Percentiles rank a stretch among this genome's conserved stretches.
phyloP scores from a whole-genome alignment of 1,140 invertebrate species.

The Campoletis sonorensis region DNA sequence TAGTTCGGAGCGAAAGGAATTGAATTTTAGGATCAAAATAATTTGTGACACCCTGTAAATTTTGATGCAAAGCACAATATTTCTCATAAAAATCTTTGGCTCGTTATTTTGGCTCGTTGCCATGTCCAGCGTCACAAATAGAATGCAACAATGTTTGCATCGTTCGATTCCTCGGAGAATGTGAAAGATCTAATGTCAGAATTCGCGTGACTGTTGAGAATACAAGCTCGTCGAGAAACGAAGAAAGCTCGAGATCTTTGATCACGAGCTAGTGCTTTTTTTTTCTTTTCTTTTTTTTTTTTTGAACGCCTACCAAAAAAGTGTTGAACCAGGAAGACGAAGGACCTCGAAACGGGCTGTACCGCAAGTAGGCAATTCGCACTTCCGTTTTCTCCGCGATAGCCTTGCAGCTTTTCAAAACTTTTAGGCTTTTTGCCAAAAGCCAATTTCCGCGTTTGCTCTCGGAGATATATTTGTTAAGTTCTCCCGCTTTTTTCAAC shows the following conservation, averaged over 20 bases:
- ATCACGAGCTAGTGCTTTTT: not conserved
- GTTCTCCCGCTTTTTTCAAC: conserved; percentile 10
- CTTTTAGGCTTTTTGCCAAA: conserved; percentile 62
- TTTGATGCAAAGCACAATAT: not conserved
- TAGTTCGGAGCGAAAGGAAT: too few relatives aligned
- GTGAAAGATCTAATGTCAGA: not conserved
- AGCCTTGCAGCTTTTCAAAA: not conserved
- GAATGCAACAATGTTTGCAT: conserved; percentile 58
- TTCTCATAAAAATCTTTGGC: conserved; percentile 56
- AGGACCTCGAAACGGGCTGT: not conserved
- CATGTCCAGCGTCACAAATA: conserved; percentile 69
- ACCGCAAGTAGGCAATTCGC: not conserved
- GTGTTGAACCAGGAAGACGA: not conserved
- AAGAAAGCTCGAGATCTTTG: conserved; percentile 4
- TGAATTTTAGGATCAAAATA: too few relatives aligned
- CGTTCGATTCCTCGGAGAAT: not conserved
- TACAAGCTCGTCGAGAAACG: too few relatives aligned
- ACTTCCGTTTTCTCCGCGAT: conserved; percentile 32
- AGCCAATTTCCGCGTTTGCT: conserved; percentile 59
- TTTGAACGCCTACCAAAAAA: not conserved
- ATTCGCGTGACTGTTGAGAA: not conserved
- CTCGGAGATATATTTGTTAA: not conserved
- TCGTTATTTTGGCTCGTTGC: conserved; percentile 67
- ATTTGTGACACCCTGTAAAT: not conserved
- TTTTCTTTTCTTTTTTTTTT: not conserved